These are phyloP conservation scores for Oegoconia quadripuncta DNA, from an alignment of 2,888 invertebrate species.

Conservation along the genomic window DNA sequence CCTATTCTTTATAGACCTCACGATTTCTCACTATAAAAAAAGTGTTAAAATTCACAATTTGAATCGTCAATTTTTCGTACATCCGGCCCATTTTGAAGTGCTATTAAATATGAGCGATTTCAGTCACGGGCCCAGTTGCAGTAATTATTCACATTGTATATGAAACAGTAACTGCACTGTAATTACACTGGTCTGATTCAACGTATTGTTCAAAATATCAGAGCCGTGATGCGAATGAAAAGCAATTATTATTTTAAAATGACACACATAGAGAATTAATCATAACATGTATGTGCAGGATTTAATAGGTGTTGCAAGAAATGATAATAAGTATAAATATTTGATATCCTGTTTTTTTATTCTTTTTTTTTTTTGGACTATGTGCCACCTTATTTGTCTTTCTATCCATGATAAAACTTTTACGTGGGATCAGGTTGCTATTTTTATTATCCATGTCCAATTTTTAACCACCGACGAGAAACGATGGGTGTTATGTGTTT, in stretches of 20 bases:
- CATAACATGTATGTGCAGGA: no score
- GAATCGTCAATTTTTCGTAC: constrained; percentile 12
- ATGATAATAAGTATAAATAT: no score
- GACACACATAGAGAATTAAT: neutral
- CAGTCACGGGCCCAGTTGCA: constrained; percentile 58
- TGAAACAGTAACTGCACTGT: constrained; percentile 64
- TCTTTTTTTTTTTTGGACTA: no score
- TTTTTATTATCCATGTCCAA: no score
- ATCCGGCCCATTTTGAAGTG: constrained; percentile 41
- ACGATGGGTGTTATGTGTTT: no score
- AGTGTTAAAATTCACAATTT: neutral
- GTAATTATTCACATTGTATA: constrained; percentile 72
- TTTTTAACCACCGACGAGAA: no score
- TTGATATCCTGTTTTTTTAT: no score
- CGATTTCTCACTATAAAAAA: neutral
- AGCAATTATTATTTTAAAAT: constrained; percentile 3
- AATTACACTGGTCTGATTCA: constrained; percentile 67
- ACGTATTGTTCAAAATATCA: constrained; percentile 68
- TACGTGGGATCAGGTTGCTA: no score
- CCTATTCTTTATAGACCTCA: no score
- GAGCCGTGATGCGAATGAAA: constrained; percentile 26
- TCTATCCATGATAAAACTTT: no score
- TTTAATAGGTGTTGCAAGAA: no score
- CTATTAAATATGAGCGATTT: constrained; percentile 63
- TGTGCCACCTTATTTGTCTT: no score